phyloP scores from a whole-genome alignment of 2,888 invertebrate species.

The Tortrix viridana region DNA sequence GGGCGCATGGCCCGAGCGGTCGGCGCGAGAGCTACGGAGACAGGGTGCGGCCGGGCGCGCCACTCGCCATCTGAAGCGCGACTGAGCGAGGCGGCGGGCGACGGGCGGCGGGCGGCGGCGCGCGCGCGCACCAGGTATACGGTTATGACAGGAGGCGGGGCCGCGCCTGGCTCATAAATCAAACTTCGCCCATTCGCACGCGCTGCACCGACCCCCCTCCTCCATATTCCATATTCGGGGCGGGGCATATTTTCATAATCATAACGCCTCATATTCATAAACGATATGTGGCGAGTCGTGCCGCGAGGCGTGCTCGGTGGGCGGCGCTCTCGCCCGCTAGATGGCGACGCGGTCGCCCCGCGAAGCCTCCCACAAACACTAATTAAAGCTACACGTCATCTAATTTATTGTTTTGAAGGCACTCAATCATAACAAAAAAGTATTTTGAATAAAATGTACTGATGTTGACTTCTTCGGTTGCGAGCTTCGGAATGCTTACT shows the following conservation, averaged over 20 bases:
- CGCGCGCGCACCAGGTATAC: constrained; percentile 86
- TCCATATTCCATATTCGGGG: constrained; percentile 85
- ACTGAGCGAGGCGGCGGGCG: constrained; percentile 77
- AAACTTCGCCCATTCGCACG: constrained; percentile 87
- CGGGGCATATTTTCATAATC: constrained; percentile 85
- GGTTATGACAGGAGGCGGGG: constrained; percentile 89
- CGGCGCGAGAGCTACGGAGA: constrained; percentile 51
- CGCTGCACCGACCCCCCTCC: constrained; percentile 86
- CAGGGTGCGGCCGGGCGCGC: constrained; percentile 72
- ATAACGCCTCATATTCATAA: constrained; percentile 85
- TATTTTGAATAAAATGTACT: constrained; percentile 24
- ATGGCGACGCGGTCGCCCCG: constrained; percentile 74
- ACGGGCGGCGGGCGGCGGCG: constrained; percentile 61
- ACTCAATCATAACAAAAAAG: constrained; percentile 40
- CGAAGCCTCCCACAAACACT: constrained; percentile 80
- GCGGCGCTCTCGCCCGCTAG: constrained; percentile 78
- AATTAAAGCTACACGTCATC: constrained; percentile 77
- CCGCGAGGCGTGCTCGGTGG: constrained; percentile 61
- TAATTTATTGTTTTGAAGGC: constrained; percentile 71
- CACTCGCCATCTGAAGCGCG: constrained; percentile 84
- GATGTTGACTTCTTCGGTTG: constrained; percentile 22
- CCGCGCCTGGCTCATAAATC: constrained; percentile 87
- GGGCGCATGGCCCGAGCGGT: constrained; percentile 73
- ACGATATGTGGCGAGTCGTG: constrained; percentile 71
- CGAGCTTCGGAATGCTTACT: constrained; percentile 19